Percentiles rank a stretch among this genome's conserved stretches.
phyloP scores from a whole-genome alignment of 2,113 vertebrate species.

The Diglossa brunneiventris region DNA sequence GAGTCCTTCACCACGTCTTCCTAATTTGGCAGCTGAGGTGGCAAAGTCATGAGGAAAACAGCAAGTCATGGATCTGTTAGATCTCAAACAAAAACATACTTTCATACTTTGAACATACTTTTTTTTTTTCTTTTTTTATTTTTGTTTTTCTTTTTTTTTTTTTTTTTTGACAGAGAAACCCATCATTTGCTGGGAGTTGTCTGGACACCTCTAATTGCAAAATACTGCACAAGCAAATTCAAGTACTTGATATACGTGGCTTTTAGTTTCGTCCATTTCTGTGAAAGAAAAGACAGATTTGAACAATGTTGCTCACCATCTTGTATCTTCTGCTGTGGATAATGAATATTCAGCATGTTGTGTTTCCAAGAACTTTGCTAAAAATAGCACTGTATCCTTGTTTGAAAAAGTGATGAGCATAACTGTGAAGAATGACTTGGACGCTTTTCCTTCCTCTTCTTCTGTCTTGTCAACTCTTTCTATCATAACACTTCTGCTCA shows the following conservation, averaged over 20 bases:
- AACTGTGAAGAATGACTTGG: neutral
- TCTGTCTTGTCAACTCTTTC: neutral
- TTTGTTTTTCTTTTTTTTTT: neutral
- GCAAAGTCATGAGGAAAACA: neutral
- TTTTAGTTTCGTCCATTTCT: neutral
- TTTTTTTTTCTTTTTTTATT: neutral
- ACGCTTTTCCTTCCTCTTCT: conserved; percentile 1
- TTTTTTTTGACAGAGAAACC: neutral
- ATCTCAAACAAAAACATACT: neutral
- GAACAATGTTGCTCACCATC: neutral
- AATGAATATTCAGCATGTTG: conserved; percentile 28
- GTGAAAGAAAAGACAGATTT: neutral
- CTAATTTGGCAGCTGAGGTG: neutral
- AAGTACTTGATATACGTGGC: neutral
- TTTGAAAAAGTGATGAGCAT: conserved; percentile 10
- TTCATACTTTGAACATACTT: neutral
- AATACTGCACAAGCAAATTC: neutral
- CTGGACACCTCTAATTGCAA: neutral
- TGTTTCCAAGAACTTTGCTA: conserved; percentile 26
- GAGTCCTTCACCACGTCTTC: neutral
- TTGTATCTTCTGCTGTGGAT: neutral
- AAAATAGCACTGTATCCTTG: neutral
- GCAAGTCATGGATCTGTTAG: neutral
- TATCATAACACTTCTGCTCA: neutral
- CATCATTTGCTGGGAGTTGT: neutral